Evolutionary conservation across 1,140 invertebrate species (phyloP).

Genomic region (Sesamia nonagrioides): DNA sequence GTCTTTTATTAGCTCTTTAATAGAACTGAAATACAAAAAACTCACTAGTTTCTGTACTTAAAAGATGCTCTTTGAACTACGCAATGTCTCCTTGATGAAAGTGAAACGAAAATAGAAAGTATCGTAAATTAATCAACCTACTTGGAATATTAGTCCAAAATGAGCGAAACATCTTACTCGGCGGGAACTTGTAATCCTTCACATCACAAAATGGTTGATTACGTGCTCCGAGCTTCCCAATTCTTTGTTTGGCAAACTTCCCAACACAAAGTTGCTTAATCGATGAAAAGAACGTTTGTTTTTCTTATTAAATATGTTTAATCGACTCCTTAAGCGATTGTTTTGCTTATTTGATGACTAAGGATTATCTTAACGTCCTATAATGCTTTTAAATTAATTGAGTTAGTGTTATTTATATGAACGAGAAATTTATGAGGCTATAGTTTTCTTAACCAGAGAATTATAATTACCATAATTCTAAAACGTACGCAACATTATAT

Average conservation of each 20-base stretch:
- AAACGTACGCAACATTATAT: slow-evolving; percentile 14
- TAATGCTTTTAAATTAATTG: slow-evolving; percentile 35
- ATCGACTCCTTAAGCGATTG: slow-evolving; percentile 33
- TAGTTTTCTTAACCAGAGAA: slow-evolving; percentile 24
- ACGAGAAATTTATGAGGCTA: slow-evolving; percentile 16
- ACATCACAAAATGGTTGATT: slow-evolving; percentile 52
- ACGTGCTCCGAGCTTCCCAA: slow-evolving; percentile 44
- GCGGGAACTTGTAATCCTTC: slow-evolving; percentile 52
- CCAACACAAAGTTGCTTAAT: slow-evolving; percentile 39
- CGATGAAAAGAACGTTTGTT: slow-evolving; percentile 43
- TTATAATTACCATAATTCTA: slow-evolving; percentile 31
- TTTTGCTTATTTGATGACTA: slow-evolving; percentile 34
- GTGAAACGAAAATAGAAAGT: slow-evolving; percentile 10
- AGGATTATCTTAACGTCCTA: slow-evolving; percentile 35
- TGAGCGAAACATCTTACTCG: slow-evolving; percentile 32
- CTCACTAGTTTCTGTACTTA: neutral
- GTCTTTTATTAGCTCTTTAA: slow-evolving; percentile 2
- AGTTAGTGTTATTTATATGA: slow-evolving; percentile 20
- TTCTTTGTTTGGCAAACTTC: slow-evolving; percentile 54
- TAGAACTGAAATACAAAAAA: neutral
- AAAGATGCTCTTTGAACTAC: neutral
- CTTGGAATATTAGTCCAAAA: slow-evolving; percentile 38
- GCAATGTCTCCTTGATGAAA: slow-evolving; percentile 12
- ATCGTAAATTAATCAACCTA: slow-evolving; percentile 43
- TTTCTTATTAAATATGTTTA: slow-evolving; percentile 44